Base-by-base conservation (phyloP, 2,888 invertebrate species). In the Nezara viridula region DNA sequence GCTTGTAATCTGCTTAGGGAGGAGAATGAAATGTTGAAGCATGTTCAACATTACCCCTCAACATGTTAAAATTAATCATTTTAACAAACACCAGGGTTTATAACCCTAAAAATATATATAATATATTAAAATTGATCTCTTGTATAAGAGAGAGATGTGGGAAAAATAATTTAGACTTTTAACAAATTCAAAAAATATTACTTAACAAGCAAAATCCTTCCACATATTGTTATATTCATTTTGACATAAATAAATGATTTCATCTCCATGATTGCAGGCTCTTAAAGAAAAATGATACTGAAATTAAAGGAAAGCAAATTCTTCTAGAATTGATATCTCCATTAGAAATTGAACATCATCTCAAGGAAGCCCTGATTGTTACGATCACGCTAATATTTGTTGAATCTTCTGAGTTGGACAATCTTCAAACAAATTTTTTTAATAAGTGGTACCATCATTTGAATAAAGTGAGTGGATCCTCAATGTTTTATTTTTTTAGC, bases 291-390 rank as follows among this genome's bases (percentile, higher is more conserved):
- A 44, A 81, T 37, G n/a, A 44, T 5, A 44, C 44, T n/a, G 44
- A 47, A 24, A 19, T 81, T n/a, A 81, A 81, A 81, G 81, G 81
- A 47, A 81, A 86, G 24, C 50, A 86, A 55, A 86, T 86, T 4
- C 86, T 86, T 40, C 6, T 86, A 52, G 86, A 86, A 55, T n/a
- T 86, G 55, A 55, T 40, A 40, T 40, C 86, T 55, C 86, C 86
- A 55, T 55, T 86, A 60, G 55, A 86, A 40, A 55, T 86, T 6
- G 40, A 60, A n/a, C 86, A 52, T 16, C 40, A 86, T 52, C 50
- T 55, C 40, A 40, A 6, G 10, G 86, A 86, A 86, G 32, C 21
- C 16, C n/a, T 55, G 0, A 86, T 86, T 37, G 60, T 86, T 40
- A 55, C 52, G 24, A n/a, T 86, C 10, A 60, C 86, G 6, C 60